Percentiles rank a stretch among this genome's conserved stretches.
phyloP scores from a whole-genome alignment of 2,888 invertebrate species.

The Dolichopus griseipennis region DNA sequence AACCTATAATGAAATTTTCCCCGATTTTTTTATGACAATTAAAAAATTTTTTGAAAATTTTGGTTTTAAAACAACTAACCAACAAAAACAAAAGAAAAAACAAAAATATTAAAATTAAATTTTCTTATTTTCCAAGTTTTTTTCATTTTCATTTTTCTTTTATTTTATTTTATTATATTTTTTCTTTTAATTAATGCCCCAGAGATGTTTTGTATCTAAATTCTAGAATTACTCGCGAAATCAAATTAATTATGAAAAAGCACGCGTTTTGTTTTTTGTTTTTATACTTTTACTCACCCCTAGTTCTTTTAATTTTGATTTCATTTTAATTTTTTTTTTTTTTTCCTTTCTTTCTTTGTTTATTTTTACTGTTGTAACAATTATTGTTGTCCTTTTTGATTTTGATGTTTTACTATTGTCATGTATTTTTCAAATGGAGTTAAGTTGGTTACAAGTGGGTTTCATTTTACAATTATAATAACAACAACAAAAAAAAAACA shows the following conservation, averaged over 20 bases:
- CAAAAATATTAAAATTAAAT: not conserved
- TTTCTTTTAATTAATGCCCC: not conserved
- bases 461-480: not conserved
- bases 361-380: not conserved
- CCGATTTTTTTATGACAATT: too few species aligned
- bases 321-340: too few species aligned
- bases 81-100: not conserved
- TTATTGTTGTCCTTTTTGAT: not conserved
- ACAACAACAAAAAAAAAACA: too few species aligned
- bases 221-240: conserved; percentile 6
- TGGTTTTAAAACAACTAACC: too few species aligned
- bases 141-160: not conserved
- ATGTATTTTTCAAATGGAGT: not conserved
- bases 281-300: too few species aligned
- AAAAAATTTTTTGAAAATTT: too few species aligned
- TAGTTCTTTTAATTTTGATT: too few species aligned
- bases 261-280: too few species aligned
- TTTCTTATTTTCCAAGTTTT: not conserved
- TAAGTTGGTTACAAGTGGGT: not conserved
- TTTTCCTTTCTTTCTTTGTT: not conserved
- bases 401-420: not conserved
- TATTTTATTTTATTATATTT: not conserved
- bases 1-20: too few species aligned
- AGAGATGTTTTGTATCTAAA: conserved; percentile 6
- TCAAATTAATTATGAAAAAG: conserved; percentile 1